A percentile compares a stretch with the other conserved stretches of the same genome.
phyloP scores from a whole-genome alignment of 1,140 invertebrate species.

The Grapholita molesta region DNA sequence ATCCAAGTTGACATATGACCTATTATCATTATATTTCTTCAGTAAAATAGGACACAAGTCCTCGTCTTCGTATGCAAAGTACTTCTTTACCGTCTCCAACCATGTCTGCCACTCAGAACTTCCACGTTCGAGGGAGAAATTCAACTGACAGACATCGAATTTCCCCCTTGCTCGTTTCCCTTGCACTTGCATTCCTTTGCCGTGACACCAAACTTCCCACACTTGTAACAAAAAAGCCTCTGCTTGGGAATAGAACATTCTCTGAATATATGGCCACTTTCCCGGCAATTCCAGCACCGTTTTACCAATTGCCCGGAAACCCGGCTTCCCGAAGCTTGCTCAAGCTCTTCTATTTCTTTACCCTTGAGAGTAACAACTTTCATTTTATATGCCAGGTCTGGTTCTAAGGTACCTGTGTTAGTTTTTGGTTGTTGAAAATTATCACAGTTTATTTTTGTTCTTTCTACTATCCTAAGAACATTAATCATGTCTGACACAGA shows the following conservation, averaged over 20 bases:
- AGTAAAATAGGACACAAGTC: not conserved
- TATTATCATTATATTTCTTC: not conserved
- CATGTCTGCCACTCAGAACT: not conserved
- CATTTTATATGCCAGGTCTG: not conserved
- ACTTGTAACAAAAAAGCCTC: not conserved
- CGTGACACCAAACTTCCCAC: not conserved
- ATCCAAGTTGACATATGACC: not conserved
- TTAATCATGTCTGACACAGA: not conserved
- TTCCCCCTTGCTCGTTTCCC: not conserved
- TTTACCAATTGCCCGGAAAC: not conserved
- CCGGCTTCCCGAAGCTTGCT: no score
- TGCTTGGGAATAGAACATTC: not conserved
- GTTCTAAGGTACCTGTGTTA: not conserved
- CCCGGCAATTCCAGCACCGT: not conserved
- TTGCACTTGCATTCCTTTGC: not conserved
- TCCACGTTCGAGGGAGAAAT: not conserved
- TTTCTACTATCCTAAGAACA: not conserved
- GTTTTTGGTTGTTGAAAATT: not conserved
- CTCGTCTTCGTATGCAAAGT: not conserved
- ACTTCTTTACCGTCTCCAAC: not conserved
- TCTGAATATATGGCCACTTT: not conserved
- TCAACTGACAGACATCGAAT: no score
- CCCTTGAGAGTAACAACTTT: no score
- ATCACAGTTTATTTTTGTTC: not conserved
- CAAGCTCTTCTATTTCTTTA: no score